These are phyloP conservation scores for Ladona fulva DNA, from an alignment of 1,140 invertebrate species.

Conservation along the genomic window DNA sequence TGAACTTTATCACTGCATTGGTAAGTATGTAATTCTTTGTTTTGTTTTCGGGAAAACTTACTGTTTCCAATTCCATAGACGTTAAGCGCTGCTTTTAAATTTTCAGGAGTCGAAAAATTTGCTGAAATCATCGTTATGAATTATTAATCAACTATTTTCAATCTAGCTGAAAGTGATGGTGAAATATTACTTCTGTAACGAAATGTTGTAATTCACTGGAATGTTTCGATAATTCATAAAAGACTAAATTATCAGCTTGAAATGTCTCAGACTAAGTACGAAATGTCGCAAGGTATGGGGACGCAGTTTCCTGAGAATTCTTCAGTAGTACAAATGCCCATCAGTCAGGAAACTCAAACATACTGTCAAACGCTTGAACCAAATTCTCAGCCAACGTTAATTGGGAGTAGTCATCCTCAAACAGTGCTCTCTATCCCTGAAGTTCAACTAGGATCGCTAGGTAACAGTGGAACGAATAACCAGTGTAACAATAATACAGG, in stretches of 20 bases:
- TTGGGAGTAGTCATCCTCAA: neutral
- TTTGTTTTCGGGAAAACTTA: too few relatives aligned
- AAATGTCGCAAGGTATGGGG: neutral
- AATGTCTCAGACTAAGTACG: neutral
- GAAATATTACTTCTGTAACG: too few relatives aligned
- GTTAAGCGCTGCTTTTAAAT: neutral
- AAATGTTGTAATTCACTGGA: too few relatives aligned
- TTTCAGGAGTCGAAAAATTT: neutral
- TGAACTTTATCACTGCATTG: too few relatives aligned
- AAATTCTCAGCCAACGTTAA: neutral
- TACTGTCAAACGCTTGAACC: neutral
- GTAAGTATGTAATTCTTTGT: too few relatives aligned
- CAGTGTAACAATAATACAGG: neutral
- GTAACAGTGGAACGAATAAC: neutral
- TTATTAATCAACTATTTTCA: too few relatives aligned
- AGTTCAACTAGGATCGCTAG: neutral
- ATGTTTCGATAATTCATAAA: neutral
- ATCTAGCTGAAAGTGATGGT: too few relatives aligned
- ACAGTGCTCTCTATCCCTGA: neutral
- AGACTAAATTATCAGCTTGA: neutral
- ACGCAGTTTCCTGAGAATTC: neutral
- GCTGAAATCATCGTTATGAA: neutral
- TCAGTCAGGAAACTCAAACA: neutral
- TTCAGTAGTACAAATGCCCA: neutral
- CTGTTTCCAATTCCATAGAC: neutral